phyloP scores from a whole-genome alignment of 2,113 vertebrate species.

The Prietella phreatophila region DNA sequence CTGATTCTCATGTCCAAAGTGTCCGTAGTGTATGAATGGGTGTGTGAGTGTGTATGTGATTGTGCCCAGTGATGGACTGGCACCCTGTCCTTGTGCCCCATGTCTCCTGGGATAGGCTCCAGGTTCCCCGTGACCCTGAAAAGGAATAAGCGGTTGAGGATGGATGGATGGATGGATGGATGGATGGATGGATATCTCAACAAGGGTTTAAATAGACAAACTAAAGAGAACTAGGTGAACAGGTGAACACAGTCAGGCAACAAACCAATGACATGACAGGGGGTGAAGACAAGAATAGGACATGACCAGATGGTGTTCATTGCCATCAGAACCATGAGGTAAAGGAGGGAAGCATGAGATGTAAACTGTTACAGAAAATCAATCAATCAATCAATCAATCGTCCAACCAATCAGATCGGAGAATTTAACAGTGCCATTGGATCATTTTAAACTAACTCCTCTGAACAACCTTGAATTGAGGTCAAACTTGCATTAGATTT shows the following conservation, averaged over 20 bases:
- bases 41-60: too few species aligned
- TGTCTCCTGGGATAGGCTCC: too few species aligned
- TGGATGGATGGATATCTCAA: too few species aligned
- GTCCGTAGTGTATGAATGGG: too few species aligned
- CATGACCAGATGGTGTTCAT: background rate
- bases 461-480: background rate
- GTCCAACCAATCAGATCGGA: background rate
- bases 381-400: background rate
- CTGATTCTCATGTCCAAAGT: too few species aligned
- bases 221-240: background rate
- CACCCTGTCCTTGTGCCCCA: too few species aligned
- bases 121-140: too few species aligned
- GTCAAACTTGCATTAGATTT: background rate
- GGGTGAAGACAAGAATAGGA: background rate
- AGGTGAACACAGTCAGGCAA: background rate
- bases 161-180: too few species aligned
- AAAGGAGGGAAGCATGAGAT: background rate
- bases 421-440: background rate
- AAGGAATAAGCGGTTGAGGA: too few species aligned
- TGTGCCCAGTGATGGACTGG: too few species aligned
- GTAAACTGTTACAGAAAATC: background rate
- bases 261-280: background rate
- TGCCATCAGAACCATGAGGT: background rate
- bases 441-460: background rate
- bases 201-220: background rate